A percentile compares a stretch with the other conserved stretches of the same genome.
These are phyloP conservation scores for Tachysurus vachellii DNA, from an alignment of 2,113 vertebrate species.

Conservation along the genomic window DNA sequence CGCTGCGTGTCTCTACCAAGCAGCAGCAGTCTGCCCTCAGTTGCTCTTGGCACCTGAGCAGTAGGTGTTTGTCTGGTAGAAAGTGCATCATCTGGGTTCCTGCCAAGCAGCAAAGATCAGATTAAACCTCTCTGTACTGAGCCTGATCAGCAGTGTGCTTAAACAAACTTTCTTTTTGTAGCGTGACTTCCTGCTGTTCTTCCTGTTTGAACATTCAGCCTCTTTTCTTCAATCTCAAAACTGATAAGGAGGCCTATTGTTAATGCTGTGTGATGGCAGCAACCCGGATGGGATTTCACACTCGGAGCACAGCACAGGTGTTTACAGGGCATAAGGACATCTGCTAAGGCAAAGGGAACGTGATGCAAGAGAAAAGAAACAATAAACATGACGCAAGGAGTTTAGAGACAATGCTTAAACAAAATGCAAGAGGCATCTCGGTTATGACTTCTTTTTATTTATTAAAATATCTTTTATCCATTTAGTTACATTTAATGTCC, in stretches of 20 bases:
- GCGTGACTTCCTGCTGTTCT: not conserved
- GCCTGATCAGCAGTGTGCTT: not conserved
- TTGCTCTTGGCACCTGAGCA: constrained; percentile 9
- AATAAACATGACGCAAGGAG: no score
- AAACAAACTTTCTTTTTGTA: not conserved
- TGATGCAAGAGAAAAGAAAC: not conserved
- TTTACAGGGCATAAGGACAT: not conserved
- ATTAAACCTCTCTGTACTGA: not conserved
- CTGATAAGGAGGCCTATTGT: not conserved
- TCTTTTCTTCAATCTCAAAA: no score
- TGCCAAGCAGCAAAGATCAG: not conserved
- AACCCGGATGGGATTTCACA: not conserved
- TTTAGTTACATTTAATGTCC: not conserved
- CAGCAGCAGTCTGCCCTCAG: not conserved
- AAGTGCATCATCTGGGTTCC: constrained; percentile 19
- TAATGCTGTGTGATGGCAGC: not conserved
- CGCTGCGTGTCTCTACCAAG: constrained; percentile 30
- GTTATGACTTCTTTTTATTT: not conserved
- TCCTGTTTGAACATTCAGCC: constrained; percentile 11
- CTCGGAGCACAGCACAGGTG: not conserved
- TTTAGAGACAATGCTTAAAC: not conserved
- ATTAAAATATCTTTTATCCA: not conserved
- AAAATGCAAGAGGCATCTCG: not conserved
- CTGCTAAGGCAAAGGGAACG: not conserved
- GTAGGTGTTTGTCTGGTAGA: not conserved